Evolutionary conservation across 2,797 vertebrate species (phyloP).

Genomic region (Sebastes minor): DNA sequence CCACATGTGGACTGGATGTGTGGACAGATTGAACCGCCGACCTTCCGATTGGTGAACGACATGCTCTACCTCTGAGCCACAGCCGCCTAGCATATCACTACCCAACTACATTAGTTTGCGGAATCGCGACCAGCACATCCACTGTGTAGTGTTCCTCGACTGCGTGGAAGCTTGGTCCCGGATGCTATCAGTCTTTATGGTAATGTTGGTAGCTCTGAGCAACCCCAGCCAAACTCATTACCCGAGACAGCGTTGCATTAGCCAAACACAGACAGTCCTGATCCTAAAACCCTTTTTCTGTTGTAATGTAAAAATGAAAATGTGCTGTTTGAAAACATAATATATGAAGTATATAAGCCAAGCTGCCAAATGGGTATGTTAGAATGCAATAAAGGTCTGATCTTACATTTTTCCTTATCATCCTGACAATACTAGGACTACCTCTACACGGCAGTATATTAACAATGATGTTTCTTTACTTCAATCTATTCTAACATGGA

Average conservation of each 20-base stretch:
- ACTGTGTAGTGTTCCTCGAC: neutral
- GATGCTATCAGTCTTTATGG: neutral
- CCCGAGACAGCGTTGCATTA: neutral
- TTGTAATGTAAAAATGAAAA: neutral
- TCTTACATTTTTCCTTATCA: neutral
- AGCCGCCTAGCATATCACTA: too few species aligned
- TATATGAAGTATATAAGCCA: neutral
- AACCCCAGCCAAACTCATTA: neutral
- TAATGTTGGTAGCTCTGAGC: neutral
- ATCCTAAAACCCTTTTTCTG: conserved; percentile 1
- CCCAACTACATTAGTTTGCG: too few species aligned
- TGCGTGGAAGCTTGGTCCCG: neutral
- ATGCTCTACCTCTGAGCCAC: too few species aligned
- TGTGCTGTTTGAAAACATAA: neutral
- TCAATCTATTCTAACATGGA: neutral
- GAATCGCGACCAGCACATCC: too few species aligned
- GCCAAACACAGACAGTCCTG: neutral
- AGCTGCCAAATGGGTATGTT: neutral
- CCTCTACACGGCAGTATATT: neutral
- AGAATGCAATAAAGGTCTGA: neutral
- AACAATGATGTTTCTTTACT: neutral
- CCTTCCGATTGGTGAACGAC: too few species aligned
- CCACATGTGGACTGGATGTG: too few species aligned
- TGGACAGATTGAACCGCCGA: too few species aligned
- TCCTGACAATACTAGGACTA: neutral